Percentiles rank a stretch among this genome's conserved stretches.
These are phyloP conservation scores for Polyommatus iphigenia DNA, from an alignment of 2,888 invertebrate genomes.

Conservation along the genomic window DNA sequence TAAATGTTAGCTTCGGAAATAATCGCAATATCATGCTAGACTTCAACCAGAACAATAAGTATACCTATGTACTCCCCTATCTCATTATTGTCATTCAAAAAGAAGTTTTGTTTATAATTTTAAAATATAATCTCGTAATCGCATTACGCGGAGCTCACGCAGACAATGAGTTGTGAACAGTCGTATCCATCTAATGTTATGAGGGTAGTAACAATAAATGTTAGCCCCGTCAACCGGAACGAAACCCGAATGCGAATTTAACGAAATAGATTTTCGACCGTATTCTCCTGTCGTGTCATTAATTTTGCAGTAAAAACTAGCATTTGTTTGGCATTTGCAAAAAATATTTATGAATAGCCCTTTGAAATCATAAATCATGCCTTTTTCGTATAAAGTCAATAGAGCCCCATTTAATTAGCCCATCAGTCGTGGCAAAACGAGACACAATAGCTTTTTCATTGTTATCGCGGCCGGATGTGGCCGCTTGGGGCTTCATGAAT, in stretches of 20 bases:
- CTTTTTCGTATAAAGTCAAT: neutral
- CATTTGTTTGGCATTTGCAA: neutral
- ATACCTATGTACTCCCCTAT: neutral
- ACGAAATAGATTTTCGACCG: slow-evolving; percentile 2
- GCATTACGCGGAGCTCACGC: slow-evolving; percentile 9
- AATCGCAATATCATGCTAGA: neutral
- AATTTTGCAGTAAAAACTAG: neutral
- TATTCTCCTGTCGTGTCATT: neutral
- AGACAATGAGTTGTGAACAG: slow-evolving; percentile 14
- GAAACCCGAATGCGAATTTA: slow-evolving; percentile 17
- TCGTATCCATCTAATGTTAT: neutral
- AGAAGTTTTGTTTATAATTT: slow-evolving; percentile 13
- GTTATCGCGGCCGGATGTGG: too few relatives aligned
- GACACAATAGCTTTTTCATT: too few relatives aligned
- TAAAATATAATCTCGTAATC: slow-evolving; percentile 7
- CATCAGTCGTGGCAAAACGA: too few relatives aligned
- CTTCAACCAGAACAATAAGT: neutral
- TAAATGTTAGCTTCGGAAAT: too few relatives aligned
- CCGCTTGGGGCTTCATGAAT: too few relatives aligned
- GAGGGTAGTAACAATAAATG: slow-evolving; percentile 7
- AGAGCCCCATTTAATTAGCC: too few relatives aligned
- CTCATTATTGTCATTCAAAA: neutral
- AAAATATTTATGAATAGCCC: slow-evolving; percentile 2
- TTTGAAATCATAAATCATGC: neutral
- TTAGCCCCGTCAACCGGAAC: neutral